These are phyloP conservation scores for Polyodon spathula DNA, from an alignment of 2,113 vertebrate genomes.

Conservation along the genomic window DNA sequence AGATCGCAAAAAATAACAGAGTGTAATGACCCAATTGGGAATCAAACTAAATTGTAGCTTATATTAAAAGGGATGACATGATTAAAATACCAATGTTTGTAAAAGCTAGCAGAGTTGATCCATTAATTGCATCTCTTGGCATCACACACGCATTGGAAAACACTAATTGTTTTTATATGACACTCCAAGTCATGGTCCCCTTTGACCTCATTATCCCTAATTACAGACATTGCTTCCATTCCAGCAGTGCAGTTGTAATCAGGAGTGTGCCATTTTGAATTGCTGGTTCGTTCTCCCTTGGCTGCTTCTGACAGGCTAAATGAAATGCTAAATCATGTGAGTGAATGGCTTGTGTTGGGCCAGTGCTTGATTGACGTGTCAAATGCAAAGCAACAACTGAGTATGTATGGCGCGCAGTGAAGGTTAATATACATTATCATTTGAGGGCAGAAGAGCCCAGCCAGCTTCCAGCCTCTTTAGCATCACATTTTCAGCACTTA, in stretches of 20 bases:
- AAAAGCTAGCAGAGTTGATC: neutral
- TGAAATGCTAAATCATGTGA: conserved; percentile 3
- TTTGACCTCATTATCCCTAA: neutral
- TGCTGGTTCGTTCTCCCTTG: neutral
- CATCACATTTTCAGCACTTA: no score
- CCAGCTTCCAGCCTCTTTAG: no score
- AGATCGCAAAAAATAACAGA: no score
- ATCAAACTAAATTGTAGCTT: no score
- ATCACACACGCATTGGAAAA: no score
- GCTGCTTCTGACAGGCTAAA: neutral
- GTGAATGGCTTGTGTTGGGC: neutral
- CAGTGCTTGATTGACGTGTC: neutral
- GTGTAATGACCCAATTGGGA: no score
- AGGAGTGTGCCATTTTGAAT: neutral
- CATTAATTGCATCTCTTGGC: neutral
- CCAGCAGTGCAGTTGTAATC: neutral
- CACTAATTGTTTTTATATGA: no score
- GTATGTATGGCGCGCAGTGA: no score
- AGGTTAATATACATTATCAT: neutral
- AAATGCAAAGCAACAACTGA: neutral
- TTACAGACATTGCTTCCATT: neutral
- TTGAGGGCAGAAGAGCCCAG: neutral
- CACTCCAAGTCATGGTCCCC: neutral
- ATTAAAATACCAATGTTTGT: no score
- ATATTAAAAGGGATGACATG: no score